Evolutionary conservation across 30 jellyfish, hydroid and myxozoan species (phyloP).

Genomic region (Mastigias papua): DNA sequence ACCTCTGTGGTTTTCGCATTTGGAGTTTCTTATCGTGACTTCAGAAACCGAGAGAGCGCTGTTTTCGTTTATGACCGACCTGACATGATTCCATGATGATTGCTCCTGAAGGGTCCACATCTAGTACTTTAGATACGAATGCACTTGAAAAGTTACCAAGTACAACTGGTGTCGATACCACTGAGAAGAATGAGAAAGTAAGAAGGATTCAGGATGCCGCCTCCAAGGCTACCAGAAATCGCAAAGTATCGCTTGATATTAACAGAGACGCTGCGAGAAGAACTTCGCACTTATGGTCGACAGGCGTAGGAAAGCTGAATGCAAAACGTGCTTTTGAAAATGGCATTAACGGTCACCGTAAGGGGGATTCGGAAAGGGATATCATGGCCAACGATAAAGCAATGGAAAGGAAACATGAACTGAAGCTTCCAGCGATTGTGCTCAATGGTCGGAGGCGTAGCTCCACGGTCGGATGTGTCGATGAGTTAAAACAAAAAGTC

Average conservation of each 20-base stretch:
- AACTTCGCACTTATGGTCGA: background rate
- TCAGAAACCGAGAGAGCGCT: background rate
- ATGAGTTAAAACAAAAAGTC: background rate
- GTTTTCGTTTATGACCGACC: background rate
- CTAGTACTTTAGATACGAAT: background rate
- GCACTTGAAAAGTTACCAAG: background rate
- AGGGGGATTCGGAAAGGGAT: background rate
- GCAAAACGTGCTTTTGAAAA: background rate
- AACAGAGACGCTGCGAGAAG: background rate
- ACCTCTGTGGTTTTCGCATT: background rate
- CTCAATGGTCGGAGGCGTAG: conserved; percentile 1
- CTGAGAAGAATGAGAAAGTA: background rate
- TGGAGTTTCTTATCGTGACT: background rate
- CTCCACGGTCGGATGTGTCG: conserved; percentile 31
- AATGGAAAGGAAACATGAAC: background rate
- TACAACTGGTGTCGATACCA: background rate
- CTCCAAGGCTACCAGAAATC: background rate
- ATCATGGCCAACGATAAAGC: background rate
- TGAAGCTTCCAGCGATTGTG: conserved; percentile 6
- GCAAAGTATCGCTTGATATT: background rate
- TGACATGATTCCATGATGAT: background rate
- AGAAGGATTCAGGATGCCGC: conserved; percentile 4
- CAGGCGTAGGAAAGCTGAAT: background rate
- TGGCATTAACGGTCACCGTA: background rate
- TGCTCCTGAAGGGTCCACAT: background rate